A percentile compares a stretch with the other conserved stretches of the same genome.
These are phyloP conservation scores for Dynastes grantii DNA, from an alignment of 2,888 invertebrate genomes.

Conservation along the genomic window DNA sequence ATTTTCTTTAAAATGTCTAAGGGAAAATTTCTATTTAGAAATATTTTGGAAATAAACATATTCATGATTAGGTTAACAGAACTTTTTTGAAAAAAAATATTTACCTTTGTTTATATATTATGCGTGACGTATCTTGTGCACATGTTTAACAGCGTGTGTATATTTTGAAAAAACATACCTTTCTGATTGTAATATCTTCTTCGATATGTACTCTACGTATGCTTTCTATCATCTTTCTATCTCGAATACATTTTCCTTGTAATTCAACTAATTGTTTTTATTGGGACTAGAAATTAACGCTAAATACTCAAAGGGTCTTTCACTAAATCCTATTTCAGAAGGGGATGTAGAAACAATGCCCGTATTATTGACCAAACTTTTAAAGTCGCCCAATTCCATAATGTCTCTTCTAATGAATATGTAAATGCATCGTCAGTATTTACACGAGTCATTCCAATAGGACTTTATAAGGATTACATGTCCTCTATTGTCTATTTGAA, in stretches of 20 bases:
- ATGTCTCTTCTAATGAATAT: slow-evolving; percentile 45
- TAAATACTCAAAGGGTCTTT: slow-evolving; percentile 39
- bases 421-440: slow-evolving; percentile 37
- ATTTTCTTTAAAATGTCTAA: too few species aligned
- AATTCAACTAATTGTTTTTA: slow-evolving; percentile 2
- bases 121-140: neutral
- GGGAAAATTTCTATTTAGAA: too few species aligned
- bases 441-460: slow-evolving; percentile 28
- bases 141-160: neutral
- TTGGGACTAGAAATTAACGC: neutral
- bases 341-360: slow-evolving; percentile 53
- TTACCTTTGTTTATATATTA: too few species aligned
- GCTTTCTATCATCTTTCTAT: slow-evolving; percentile 8
- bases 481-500: slow-evolving; percentile 3
- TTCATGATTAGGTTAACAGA: too few species aligned
- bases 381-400: slow-evolving; percentile 55
- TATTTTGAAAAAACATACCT: slow-evolving; percentile 33
- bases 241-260: neutral
- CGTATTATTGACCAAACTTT: slow-evolving; percentile 61
- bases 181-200: neutral
- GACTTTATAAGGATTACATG: slow-evolving; percentile 9
- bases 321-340: slow-evolving; percentile 55
- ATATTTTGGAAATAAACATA: too few species aligned
- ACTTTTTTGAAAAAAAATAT: too few species aligned
- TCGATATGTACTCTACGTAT: neutral